Conservation (phyloP, 2,113 vertebrate species). For the Rhynchomys soricoides region DNA sequence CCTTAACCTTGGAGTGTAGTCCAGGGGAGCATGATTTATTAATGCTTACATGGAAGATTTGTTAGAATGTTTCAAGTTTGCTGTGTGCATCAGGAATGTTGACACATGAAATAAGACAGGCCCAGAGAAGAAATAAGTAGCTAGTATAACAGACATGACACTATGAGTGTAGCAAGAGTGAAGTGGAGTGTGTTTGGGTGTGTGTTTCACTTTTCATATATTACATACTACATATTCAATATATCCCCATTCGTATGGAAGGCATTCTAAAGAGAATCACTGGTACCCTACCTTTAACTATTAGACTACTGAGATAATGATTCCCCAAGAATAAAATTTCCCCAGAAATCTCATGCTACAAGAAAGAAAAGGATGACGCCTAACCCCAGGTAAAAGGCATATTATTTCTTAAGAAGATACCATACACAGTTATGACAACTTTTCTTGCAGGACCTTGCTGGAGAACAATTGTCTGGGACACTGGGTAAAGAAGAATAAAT, state of each 20-base stretch:
- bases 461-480: no score
- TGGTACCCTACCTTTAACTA: background rate
- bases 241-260: background rate
- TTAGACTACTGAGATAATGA: background rate
- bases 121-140: background rate
- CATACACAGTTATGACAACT: background rate
- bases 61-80: background rate
- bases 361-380: no score
- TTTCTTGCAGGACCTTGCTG: no score
- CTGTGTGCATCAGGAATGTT: background rate
- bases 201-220: background rate
- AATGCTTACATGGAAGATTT: background rate
- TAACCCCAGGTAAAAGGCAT: background rate
- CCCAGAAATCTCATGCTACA: background rate
- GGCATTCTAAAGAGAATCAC: background rate
- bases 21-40: background rate
- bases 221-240: background rate
- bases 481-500: no score
- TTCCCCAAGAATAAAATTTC: background rate
- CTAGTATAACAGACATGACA: background rate
- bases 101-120: background rate
- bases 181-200: background rate
- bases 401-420: background rate
- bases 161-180: background rate
- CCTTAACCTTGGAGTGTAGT: background rate